Evolutionary conservation across 2,113 vertebrate species (phyloP), one percentile per base, ranked within the genome.

Genomic region (Phalacrocorax aristotelis): DNA sequence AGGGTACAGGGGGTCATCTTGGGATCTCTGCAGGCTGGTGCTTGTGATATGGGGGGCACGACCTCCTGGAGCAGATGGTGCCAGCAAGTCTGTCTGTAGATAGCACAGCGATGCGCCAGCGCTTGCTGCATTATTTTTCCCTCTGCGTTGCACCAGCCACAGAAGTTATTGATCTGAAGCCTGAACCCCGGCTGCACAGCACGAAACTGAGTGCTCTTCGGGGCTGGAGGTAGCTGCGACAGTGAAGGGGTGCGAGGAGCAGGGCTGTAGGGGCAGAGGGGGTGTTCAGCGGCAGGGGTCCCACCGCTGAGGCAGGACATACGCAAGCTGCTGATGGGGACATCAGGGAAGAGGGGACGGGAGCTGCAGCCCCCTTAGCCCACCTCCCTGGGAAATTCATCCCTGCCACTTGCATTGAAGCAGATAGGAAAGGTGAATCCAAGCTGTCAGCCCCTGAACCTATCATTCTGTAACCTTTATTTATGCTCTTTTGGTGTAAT

Each of bases 121-220:
- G 0, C 30, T 34, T 20, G 42, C 58, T 55, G 32, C 9, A 0
- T 16, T 54, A 16, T 30, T 74, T 29, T 26, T 27, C 38, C 38
- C 54, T 74, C 70, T 29, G n/a, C 0, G 0, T 17, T n/a, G 36
- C 19, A 14, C 32, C 7, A 2, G 9, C 18, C n/a, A 2, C 10
- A 10, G 83, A 10, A 42, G 29, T 7, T 13, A 3, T 1, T 13
- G 70, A 26, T 27, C 30, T 21, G 42, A 9, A n/a, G 52, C n/a
- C 30, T 38, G 49, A 48, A 16, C 11, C 54, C 40, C 36, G 16
- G 16, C 61, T 54, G 30, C 2, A 0, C 6, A 15, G 20, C 40
- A 8, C 6, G 26, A 71, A 20, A 38, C 17, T 1, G 18, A 13
- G 36, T 6, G 13, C 7, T 80, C 46, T 44, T 26, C 3, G 30